Evolutionary conservation across 2,797 vertebrate species (phyloP), one percentile per base, ranked within the genome.

Genomic region (Scolopax bukidnonensis): DNA sequence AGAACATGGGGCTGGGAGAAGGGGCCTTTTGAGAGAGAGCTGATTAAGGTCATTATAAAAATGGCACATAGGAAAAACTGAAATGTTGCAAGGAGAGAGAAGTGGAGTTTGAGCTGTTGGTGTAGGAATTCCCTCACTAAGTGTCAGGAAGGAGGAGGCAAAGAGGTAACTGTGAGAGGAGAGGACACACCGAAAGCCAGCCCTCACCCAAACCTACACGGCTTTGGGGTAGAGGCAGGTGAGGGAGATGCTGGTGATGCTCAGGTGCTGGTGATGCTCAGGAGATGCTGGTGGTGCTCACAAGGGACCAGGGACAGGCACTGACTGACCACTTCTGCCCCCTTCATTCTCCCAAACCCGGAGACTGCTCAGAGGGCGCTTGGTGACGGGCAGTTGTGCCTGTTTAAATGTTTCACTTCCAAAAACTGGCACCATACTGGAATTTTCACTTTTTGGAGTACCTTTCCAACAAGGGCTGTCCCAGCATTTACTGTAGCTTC

Each of bases 121-220:
- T n/a, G n/a, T 11, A 48, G 79, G 59, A 60, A 6, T 36, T 63
- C 19, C 36, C 40, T 57, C 40, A 19, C 43, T 32, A 8, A 63
- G 71, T 12, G 1, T 20, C 2, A 2, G 69, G 69, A 69, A 38
- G 69, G 28, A 84, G 53, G 56, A 16, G 61, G 53, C 79, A 47
- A 76, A 14, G 50, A 41, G 40, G 8, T 20, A 13, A 6, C 60
- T 7, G 20, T 17, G 40, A 32, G 68, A 50, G 48, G 5, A 38
- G 43, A 36, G 53, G 20, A 8, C n/a, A 9, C 6, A 0, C 2
- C 3, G 50, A 18, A 54, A 47, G 61, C 2, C 56, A 74, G 76
- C 54, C 36, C 67, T 27, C 3, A 6, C 4, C 53, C 7, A 0
- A 0, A 1, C 0, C 17, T 20, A 5, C 27, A 2, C 0, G 0